phyloP scores from a whole-genome alignment of 2,888 invertebrate genomes.

The Lymantria monacha region DNA sequence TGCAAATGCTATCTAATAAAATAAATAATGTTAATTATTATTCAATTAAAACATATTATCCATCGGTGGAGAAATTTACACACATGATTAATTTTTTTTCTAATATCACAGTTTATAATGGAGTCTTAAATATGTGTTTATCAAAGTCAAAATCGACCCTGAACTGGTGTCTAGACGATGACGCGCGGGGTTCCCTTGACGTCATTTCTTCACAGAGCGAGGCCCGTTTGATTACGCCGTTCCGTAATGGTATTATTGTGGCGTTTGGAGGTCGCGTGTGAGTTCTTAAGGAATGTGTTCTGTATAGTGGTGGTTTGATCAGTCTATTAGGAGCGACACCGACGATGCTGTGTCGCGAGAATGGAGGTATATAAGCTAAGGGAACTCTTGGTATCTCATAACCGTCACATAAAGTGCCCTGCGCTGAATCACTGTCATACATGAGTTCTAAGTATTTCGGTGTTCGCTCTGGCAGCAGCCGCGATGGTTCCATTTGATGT shows the following conservation, averaged over 20 bases:
- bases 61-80: constrained; percentile 67
- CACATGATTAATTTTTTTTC: constrained; percentile 31
- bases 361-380: constrained; percentile 47
- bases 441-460: constrained; percentile 87
- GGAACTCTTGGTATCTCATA: constrained; percentile 83
- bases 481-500: constrained; percentile 70
- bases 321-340: constrained; percentile 68
- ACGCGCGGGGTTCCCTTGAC: constrained; percentile 31
- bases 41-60: constrained; percentile 16
- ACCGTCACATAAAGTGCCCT: constrained; percentile 74
- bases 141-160: constrained; percentile 44
- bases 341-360: constrained; percentile 68
- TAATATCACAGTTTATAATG: constrained; percentile 77
- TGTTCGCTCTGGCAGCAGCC: constrained; percentile 57
- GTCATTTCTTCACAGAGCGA: constrained; percentile 57
- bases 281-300: constrained; percentile 62
- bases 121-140: constrained; percentile 67
- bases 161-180: constrained; percentile 35
- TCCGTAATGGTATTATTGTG: constrained; percentile 68
- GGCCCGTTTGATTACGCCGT: constrained; percentile 60
- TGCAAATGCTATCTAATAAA: constrained; percentile 56
- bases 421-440: constrained; percentile 79
- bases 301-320: constrained; percentile 54
- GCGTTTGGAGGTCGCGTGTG: constrained; percentile 62
- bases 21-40: constrained; percentile 66